Conservation (phyloP, 30 jellyfish, hydroid and myxozoan species). For the Chironex yamaguchii region DNA sequence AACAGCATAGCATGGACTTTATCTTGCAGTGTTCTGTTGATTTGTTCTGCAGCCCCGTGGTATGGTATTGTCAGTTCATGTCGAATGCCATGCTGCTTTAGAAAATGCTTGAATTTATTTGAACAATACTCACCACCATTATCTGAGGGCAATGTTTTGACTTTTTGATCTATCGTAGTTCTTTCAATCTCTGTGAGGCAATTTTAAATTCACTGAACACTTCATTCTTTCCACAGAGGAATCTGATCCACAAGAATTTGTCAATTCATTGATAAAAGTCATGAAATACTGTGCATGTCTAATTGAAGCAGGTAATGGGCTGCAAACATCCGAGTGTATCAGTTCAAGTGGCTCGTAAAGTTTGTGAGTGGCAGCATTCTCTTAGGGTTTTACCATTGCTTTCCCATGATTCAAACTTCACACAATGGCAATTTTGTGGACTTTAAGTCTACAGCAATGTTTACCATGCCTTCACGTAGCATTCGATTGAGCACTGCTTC, state of each 20-base stretch:
- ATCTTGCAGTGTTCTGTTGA: neutral
- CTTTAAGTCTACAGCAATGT: neutral
- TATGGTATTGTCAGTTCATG: neutral
- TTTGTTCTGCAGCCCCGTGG: constrained; percentile 7
- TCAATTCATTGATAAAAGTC: neutral
- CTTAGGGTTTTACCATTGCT: neutral
- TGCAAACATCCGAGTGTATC: constrained; percentile 10
- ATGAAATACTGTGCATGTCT: neutral
- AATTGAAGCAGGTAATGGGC: neutral
- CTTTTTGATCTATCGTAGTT: neutral
- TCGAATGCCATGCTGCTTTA: constrained; percentile 2
- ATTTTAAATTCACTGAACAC: neutral
- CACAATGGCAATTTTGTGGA: neutral
- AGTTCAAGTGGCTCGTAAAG: neutral
- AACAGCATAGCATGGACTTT: neutral
- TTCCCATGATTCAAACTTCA: neutral
- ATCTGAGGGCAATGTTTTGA: neutral
- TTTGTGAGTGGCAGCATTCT: neutral
- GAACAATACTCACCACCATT: constrained; percentile 9
- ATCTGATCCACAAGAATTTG: too few species aligned
- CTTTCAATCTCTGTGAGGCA: neutral
- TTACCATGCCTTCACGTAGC: neutral
- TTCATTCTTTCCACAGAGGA: constrained; percentile 7
- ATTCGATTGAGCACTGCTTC: neutral
- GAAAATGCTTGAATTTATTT: neutral